Percentiles rank a stretch among this genome's conserved stretches.
These are phyloP conservation scores for Cryptoprocta ferox DNA, from an alignment of 2,797 vertebrate genomes.

Conservation along the genomic window DNA sequence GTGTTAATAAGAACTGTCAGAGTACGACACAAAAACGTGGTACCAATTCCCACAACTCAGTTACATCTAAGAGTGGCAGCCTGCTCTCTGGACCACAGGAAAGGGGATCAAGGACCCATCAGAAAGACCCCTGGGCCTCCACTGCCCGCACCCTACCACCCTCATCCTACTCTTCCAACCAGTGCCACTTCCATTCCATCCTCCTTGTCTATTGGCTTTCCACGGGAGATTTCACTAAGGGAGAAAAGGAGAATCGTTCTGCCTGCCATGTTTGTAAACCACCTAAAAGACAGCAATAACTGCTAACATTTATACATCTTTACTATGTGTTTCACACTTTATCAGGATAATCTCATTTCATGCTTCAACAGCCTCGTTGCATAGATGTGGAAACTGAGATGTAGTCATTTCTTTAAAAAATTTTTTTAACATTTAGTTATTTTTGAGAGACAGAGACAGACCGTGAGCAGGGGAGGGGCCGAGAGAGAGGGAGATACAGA, in stretches of 20 bases:
- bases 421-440: too few relatives aligned
- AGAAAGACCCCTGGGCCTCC: not conserved
- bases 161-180: not conserved
- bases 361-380: not conserved
- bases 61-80: not conserved
- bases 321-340: not conserved
- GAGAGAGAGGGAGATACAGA: too few relatives aligned
- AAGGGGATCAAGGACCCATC: not conserved
- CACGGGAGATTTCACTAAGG: not conserved
- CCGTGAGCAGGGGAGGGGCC: too few relatives aligned
- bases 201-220: not conserved
- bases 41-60: not conserved
- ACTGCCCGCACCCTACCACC: not conserved
- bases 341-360: not conserved
- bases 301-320: not conserved
- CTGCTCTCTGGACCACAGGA: not conserved
- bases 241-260: not conserved
- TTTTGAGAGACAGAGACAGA: too few relatives aligned
- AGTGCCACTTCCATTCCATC: not conserved
- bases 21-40: not conserved
- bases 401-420: not conserved
- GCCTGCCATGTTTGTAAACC: not conserved
- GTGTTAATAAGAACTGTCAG: slow-evolving; percentile 8
- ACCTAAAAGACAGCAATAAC: not conserved
- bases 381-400: not conserved